Evolutionary conservation across 2,797 vertebrate species (phyloP).

Genomic region (Alcedo quadribrachys): DNA sequence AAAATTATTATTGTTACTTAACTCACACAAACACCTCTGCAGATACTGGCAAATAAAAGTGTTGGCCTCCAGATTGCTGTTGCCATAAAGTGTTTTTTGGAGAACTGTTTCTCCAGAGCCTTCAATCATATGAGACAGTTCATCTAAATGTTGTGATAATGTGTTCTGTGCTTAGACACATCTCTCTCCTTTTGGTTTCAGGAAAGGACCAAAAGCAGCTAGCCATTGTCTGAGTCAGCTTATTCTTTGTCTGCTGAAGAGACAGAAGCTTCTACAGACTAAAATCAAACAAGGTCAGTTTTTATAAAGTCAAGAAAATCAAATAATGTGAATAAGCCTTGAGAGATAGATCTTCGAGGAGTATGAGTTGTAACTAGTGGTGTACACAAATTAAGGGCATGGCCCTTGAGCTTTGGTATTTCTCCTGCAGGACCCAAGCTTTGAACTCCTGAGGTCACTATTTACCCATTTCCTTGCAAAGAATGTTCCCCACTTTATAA

Average conservation of each 20-base stretch:
- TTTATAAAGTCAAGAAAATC: neutral
- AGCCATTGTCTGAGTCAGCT: rapidly evolving
- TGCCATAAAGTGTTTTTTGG: neutral
- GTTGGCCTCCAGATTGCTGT: neutral
- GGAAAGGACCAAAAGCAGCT: neutral
- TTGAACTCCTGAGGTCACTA: slow-evolving; percentile 50
- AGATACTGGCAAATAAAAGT: slow-evolving; percentile 3
- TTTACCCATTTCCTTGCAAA: slow-evolving; percentile 54
- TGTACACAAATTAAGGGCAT: neutral
- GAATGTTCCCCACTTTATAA: slow-evolving; percentile 58
- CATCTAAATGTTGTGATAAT: neutral
- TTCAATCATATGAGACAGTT: neutral
- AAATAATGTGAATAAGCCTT: neutral
- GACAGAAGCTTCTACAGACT: neutral
- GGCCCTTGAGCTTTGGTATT: neutral
- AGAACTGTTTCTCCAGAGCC: neutral
- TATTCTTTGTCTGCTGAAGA: neutral
- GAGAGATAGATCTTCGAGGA: neutral
- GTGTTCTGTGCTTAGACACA: neutral
- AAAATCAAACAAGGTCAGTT: neutral
- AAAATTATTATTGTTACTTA: neutral
- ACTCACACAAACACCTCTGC: slow-evolving; percentile 12
- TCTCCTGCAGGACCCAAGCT: slow-evolving; percentile 20
- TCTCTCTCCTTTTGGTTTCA: neutral
- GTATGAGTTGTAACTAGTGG: neutral